These are phyloP conservation scores for Cyclina sinensis DNA, from an alignment of 1,140 invertebrate species.

Conservation along the genomic window DNA sequence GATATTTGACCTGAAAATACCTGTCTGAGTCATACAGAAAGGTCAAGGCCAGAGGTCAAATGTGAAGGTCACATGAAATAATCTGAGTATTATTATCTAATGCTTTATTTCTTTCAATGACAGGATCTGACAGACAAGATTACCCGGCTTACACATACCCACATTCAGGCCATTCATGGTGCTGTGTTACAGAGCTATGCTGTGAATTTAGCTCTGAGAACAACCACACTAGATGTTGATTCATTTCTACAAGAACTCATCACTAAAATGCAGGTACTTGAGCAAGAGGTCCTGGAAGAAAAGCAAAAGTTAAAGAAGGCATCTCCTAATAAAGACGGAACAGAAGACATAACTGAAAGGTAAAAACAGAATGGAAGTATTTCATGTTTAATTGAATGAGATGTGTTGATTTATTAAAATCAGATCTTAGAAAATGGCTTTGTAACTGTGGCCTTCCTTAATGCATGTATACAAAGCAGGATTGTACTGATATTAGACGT, in stretches of 20 bases:
- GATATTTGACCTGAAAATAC: no score
- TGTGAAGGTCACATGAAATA: no score
- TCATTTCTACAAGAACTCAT: constrained; percentile 89
- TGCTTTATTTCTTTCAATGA: background rate
- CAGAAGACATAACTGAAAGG: background rate
- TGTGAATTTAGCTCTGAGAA: constrained; percentile 83
- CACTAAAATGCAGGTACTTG: constrained; percentile 89
- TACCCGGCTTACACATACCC: constrained; percentile 90
- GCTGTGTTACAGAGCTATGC: constrained; percentile 88
- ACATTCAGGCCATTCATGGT: constrained; percentile 90
- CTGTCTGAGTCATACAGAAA: no score
- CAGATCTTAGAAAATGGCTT: no score
- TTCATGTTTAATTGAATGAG: no score
- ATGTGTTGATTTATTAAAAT: no score
- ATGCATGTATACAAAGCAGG: no score
- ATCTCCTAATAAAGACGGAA: background rate
- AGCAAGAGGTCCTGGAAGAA: constrained; percentile 84
- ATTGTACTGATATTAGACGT: no score
- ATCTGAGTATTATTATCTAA: background rate
- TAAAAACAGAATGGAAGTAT: no score
- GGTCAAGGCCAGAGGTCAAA: no score
- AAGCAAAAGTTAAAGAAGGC: background rate
- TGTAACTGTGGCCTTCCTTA: no score
- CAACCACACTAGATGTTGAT: constrained; percentile 75
- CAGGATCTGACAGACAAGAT: constrained; percentile 76